Evolutionary conservation across 1,140 invertebrate genomes (phyloP), one percentile per base, ranked within the genome.

Genomic region (Muscidifurax raptorellus): DNA sequence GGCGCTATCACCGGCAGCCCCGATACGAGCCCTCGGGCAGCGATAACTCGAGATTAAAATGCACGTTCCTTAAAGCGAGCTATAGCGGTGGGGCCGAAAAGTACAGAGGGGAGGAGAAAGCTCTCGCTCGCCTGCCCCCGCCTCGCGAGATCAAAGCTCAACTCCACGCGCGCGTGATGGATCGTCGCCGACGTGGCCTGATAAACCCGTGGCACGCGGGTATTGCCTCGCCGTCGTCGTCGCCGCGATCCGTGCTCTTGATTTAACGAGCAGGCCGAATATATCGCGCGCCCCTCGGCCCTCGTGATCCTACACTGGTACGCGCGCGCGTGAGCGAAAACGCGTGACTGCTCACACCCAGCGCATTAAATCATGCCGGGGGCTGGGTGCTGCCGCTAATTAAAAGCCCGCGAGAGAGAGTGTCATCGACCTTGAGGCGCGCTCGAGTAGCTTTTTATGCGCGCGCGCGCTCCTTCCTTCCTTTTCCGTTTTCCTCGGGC

Each of bases 261-360:
- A 82, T 72, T 75, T 82, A 75, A 82, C 80, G 52, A 74, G 25
- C 25, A 69, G 27, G 18, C 25, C 25, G 25, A 69, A 69, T 69
- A 66, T 66, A 40, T 40, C n/a, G 72, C 72, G 12, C 32, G 32
- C 30, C 25, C 32, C 13, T 22, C 30, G 2, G 5, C 32, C 32
- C 67, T 69, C 18, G 22, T 59, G n/a, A 67, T 28, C 6, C 25
- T 15, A 9, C 25, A 66, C 66, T 25, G 10, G 9, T 25, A 18
- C 15, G 15, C 3, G 4, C 6, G 7, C 67, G 44, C 15, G 47
- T 12, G 69, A 13, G 15, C 44, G 32, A 47, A 28, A 27, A 66
- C 40, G 80, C 72, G 80, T 82, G 80, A 76, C 80, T 82, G 80
- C 47, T 76, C 52, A 75, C 44, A 74, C 80, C 52, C 71, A 22